A percentile compares a stretch with the other conserved stretches of the same genome.
Conservation (phyloP, 2,888 invertebrate genomes). For the Noctua janthe region DNA sequence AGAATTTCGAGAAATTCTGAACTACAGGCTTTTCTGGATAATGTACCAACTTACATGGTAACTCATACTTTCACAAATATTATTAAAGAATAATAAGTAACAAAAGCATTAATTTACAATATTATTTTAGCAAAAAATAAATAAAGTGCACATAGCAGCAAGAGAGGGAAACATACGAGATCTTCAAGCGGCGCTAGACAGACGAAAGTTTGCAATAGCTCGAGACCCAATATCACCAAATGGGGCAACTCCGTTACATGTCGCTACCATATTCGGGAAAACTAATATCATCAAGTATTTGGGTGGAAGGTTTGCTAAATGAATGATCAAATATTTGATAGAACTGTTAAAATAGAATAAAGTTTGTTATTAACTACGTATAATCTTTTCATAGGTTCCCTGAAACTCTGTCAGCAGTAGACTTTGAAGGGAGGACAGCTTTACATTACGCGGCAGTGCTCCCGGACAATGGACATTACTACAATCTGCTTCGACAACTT, state of each 20-base stretch:
- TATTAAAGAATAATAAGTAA: not conserved
- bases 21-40: slow-evolving; percentile 96
- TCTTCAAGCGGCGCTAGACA: slow-evolving; percentile 95
- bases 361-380: not conserved
- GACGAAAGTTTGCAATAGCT: slow-evolving; percentile 97
- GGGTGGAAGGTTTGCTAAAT: slow-evolving; percentile 80
- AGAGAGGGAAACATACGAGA: slow-evolving; percentile 95
- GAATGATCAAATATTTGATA: not conserved
- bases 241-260: slow-evolving; percentile 96
- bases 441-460: slow-evolving; percentile 96
- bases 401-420: slow-evolving; percentile 95
- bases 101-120: not conserved
- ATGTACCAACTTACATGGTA: slow-evolving; percentile 97
- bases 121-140: slow-evolving; percentile 94
- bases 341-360: not conserved
- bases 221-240: slow-evolving; percentile 95
- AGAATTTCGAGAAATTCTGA: slow-evolving; percentile 93
- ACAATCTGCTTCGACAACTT: slow-evolving; percentile 95
- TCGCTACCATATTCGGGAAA: slow-evolving; percentile 96
- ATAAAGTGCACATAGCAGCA: slow-evolving; percentile 96
- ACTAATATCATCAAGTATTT: slow-evolving; percentile 94
- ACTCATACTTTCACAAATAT: slow-evolving; percentile 58
- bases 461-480: slow-evolving; percentile 96
- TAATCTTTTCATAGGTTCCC: slow-evolving; percentile 91
- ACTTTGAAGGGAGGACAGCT: slow-evolving; percentile 95